Evolutionary conservation across 2,797 vertebrate species (phyloP).

Genomic region (Tauraco hartlaubi): DNA sequence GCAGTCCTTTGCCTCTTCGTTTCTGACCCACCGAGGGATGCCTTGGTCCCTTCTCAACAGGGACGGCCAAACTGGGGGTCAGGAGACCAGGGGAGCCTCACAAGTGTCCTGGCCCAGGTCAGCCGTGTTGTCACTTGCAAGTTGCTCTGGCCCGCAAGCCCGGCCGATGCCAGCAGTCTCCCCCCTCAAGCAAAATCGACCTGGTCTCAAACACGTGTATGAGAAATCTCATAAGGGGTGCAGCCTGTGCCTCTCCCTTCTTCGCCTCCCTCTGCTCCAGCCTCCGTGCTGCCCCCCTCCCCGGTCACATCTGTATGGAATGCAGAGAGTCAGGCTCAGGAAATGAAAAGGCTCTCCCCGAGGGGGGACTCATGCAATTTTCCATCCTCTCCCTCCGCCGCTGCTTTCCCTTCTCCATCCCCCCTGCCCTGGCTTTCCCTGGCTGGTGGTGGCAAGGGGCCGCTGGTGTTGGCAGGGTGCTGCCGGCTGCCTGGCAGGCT

Average conservation of each 20-base stretch:
- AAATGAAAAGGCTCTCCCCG: slow-evolving; percentile 18
- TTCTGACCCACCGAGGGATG: not conserved
- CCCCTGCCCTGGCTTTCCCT: not conserved
- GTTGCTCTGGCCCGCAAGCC: not conserved
- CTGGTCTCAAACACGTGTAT: fast-evolving
- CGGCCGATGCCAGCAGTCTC: not conserved
- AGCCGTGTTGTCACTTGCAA: not conserved
- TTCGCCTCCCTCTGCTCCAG: not conserved
- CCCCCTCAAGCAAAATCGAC: not conserved
- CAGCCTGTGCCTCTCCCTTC: not conserved
- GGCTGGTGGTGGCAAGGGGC: slow-evolving; percentile 19
- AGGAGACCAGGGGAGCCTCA: not conserved
- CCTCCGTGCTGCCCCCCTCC: not conserved
- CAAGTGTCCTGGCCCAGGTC: not conserved
- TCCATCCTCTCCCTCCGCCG: slow-evolving; percentile 71
- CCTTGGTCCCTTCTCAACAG: not conserved
- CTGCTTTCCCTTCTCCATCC: slow-evolving; percentile 11
- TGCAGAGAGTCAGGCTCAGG: not conserved
- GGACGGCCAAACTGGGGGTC: not conserved
- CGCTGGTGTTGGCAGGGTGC: slow-evolving; percentile 50
- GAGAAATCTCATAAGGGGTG: fast-evolving
- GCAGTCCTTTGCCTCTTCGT: not conserved
- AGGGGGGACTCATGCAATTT: slow-evolving; percentile 14
- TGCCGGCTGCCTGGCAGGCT: slow-evolving; percentile 53
- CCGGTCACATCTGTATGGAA: not conserved